A percentile compares a stretch with the other conserved stretches of the same genome.
phyloP scores from a whole-genome alignment of 2,113 vertebrate genomes.

The Notarius quadriscutis region DNA sequence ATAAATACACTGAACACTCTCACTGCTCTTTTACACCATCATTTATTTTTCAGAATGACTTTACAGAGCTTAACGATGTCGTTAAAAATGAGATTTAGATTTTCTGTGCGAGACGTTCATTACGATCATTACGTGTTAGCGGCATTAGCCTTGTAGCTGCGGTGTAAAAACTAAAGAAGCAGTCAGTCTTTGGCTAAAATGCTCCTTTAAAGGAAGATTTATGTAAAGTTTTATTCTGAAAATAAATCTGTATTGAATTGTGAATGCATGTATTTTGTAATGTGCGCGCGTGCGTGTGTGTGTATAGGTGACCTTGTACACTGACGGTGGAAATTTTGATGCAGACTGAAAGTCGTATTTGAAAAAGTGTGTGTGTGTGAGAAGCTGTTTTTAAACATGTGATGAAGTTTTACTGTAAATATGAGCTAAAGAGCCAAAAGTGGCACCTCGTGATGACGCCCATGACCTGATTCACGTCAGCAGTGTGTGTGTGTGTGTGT shows the following conservation, averaged over 20 bases:
- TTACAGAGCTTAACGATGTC: neutral
- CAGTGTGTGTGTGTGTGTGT: slow-evolving; percentile 32
- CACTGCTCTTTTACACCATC: neutral
- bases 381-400: slow-evolving; percentile 21
- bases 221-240: neutral
- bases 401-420: slow-evolving; percentile 35
- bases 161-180: neutral
- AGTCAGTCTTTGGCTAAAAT: neutral
- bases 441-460: slow-evolving; percentile 24
- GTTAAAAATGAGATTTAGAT: no score
- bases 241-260: neutral
- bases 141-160: neutral
- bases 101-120: neutral
- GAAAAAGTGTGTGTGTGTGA: neutral
- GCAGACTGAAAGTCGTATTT: neutral
- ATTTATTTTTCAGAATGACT: neutral
- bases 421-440: neutral
- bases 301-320: slow-evolving; percentile 15
- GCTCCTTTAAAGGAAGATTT: neutral
- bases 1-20: neutral
- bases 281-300: slow-evolving; percentile 60
- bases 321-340: slow-evolving; percentile 1
- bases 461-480: slow-evolving; percentile 10
- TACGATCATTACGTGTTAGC: neutral
- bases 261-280: slow-evolving; percentile 16